Conservation (phyloP, 2,888 invertebrate species). For the Leucophenga maculata region DNA sequence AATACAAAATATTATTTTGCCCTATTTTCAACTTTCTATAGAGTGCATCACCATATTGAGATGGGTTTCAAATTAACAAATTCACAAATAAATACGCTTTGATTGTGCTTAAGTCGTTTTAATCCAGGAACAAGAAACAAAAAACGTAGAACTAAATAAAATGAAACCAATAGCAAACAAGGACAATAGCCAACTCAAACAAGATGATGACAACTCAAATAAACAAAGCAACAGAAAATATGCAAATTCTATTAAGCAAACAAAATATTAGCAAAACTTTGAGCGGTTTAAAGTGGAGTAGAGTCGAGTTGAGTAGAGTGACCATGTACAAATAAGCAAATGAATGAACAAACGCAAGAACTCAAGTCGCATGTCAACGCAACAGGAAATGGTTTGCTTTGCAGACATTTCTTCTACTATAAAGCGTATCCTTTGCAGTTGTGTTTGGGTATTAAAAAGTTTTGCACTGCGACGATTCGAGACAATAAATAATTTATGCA, state of each 20-base stretch:
- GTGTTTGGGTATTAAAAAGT: constrained; percentile 16
- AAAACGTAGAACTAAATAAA: not conserved
- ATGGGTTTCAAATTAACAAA: constrained; percentile 26
- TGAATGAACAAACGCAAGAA: not conserved
- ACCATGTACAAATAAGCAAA: not conserved
- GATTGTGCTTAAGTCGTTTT: constrained; percentile 23
- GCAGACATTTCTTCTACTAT: not conserved
- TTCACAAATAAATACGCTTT: constrained; percentile 23
- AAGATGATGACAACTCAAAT: constrained; percentile 8
- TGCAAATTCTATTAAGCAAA: constrained; percentile 25
- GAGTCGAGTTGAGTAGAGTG: not conserved
- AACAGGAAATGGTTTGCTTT: constrained; percentile 20
- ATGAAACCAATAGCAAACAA: not conserved
- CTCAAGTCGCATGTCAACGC: not conserved
- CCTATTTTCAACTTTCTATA: not conserved
- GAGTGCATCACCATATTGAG: constrained; percentile 17
- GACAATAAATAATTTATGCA: constrained; percentile 25
- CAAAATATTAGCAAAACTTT: constrained; percentile 26
- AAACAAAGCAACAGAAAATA: constrained; percentile 15
- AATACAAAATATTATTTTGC: no score
- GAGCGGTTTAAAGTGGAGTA: not conserved
- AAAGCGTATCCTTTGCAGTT: not conserved
- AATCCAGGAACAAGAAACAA: not conserved
- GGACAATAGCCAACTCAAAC: constrained; percentile 5
- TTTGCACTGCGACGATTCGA: constrained; percentile 21